A percentile compares a stretch with the other conserved stretches of the same genome.
phyloP scores from a whole-genome alignment of 2,888 invertebrate genomes.

The Heteromyza rotundicornis region DNA sequence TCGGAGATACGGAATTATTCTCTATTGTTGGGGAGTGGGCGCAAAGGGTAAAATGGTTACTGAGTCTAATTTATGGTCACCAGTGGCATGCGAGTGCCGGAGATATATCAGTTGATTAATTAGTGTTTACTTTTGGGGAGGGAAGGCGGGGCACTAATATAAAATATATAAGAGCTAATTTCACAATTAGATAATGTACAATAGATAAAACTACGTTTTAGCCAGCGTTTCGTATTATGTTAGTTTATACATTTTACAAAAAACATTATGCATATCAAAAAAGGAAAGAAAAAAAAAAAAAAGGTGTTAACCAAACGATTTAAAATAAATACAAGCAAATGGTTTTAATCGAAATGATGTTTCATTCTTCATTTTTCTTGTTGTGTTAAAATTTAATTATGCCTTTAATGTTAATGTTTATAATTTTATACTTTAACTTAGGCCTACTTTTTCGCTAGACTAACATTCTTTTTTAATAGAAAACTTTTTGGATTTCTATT shows the following conservation, averaged over 20 bases:
- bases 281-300: no score
- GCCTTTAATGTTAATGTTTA: neutral
- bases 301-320: no score
- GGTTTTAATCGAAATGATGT: neutral
- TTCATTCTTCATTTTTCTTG: neutral
- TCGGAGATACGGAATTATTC: no score
- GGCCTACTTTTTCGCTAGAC: neutral
- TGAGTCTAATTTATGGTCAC: no score
- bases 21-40: neutral
- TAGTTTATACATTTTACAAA: neutral
- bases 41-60: no score
- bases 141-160: no score
- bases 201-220: neutral
- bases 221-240: neutral
- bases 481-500: conserved; percentile 3
- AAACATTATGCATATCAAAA: neutral
- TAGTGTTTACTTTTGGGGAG: no score
- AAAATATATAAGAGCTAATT: no score
- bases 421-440: neutral
- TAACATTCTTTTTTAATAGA: neutral
- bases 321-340: neutral
- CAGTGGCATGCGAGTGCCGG: no score
- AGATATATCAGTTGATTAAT: no score
- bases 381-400: neutral
- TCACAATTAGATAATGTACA: no score